Percentiles rank a stretch among this genome's conserved stretches.
Evolutionary conservation across 2,888 invertebrate species (phyloP).

Genomic region (Camptogramma bilineatum): DNA sequence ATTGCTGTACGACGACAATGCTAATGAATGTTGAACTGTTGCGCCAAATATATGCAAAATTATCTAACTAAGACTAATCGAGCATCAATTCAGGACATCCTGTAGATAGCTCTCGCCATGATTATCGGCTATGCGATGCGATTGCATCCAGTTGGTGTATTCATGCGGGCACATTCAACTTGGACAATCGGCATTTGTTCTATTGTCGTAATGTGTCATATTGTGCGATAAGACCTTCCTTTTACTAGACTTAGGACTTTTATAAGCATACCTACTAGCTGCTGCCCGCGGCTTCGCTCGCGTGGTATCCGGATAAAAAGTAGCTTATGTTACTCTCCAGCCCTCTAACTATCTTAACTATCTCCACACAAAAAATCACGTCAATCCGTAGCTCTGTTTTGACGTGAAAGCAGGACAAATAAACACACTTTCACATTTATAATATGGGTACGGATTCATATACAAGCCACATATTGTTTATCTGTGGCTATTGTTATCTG

Average conservation of each 20-base stretch:
- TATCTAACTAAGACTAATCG: background rate
- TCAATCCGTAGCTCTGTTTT: too few species aligned
- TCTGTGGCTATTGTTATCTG: too few species aligned
- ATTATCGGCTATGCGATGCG: constrained; percentile 31
- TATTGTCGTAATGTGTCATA: constrained; percentile 31
- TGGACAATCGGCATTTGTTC: constrained; percentile 38
- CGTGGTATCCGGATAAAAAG: too few species aligned
- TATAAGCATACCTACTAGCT: too few species aligned
- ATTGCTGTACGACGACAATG: background rate
- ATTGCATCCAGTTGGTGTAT: constrained; percentile 29
- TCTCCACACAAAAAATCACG: too few species aligned
- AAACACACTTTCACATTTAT: too few species aligned
- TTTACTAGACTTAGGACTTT: background rate
- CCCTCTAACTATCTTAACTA: too few species aligned
- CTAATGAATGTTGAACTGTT: background rate
- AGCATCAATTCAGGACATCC: constrained; percentile 9
- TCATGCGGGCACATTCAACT: constrained; percentile 37
- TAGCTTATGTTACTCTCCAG: too few species aligned
- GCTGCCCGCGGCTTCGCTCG: too few species aligned
- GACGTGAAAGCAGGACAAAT: too few species aligned
- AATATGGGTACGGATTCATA: too few species aligned
- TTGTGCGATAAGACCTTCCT: background rate
- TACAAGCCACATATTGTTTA: too few species aligned
- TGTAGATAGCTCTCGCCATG: constrained; percentile 16
- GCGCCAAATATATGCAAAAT: background rate